phyloP scores from a whole-genome alignment of 37 sponge, comb jelly and placozoan genomes.

The Crambe crambe region DNA sequence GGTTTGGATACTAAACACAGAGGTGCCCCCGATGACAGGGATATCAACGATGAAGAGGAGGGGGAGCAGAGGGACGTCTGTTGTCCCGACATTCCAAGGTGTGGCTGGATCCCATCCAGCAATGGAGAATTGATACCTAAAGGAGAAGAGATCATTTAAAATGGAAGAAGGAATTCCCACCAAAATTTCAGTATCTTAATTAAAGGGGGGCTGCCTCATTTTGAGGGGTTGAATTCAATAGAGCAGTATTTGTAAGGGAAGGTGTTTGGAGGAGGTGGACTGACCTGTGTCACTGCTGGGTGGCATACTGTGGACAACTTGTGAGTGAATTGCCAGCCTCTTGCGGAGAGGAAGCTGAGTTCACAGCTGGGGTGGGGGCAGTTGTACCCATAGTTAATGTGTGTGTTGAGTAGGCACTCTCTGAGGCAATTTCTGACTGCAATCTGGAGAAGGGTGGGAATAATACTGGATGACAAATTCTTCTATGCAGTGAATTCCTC shows the following conservation, averaged over 20 bases:
- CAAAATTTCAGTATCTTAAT: too few relatives aligned
- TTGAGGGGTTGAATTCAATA: too few relatives aligned
- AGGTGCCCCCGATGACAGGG: slow-evolving; percentile 12
- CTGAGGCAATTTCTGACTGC: slow-evolving; percentile 49
- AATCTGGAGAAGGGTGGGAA: slow-evolving; percentile 24
- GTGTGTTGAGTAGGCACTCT: slow-evolving; percentile 53
- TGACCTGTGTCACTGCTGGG: not conserved
- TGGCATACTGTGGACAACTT: slow-evolving; percentile 17
- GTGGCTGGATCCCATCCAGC: slow-evolving; percentile 24
- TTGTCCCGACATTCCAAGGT: not conserved
- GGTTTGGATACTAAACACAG: not conserved
- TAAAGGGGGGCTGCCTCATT: too few relatives aligned
- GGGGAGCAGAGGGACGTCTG: not conserved
- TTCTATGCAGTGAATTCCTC: too few relatives aligned
- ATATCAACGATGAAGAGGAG: not conserved
- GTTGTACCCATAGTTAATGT: slow-evolving; percentile 57
- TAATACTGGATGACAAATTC: too few relatives aligned
- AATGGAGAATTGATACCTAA: not conserved
- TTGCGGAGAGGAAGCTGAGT: slow-evolving; percentile 39
- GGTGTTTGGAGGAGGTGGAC: too few relatives aligned
- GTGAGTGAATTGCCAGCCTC: slow-evolving; percentile 51
- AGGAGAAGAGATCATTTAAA: too few relatives aligned
- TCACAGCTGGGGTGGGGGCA: slow-evolving; percentile 48
- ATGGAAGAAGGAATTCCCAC: too few relatives aligned
- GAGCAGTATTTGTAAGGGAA: too few relatives aligned